Conservation (phyloP, 2,113 vertebrate species). For the human region DNA sequence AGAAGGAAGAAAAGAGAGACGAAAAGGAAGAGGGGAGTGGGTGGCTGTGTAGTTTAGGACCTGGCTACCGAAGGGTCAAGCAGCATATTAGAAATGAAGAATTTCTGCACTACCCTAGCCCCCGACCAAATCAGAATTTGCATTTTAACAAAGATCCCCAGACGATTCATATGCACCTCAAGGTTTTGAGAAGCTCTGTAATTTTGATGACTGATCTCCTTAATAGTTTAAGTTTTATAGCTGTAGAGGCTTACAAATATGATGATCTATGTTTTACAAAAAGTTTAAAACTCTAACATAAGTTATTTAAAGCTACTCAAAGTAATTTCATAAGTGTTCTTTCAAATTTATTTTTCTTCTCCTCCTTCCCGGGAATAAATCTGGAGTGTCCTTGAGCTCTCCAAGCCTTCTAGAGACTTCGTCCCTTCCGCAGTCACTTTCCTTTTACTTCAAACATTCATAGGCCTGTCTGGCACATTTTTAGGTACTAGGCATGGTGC, state of each 20-base stretch:
- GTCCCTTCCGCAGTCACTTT: background rate
- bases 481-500: background rate
- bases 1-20: background rate
- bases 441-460: background rate
- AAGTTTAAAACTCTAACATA: background rate
- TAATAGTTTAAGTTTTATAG: background rate
- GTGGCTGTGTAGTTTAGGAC: background rate
- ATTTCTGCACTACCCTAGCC: background rate
- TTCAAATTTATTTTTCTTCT: background rate
- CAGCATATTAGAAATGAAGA: background rate
- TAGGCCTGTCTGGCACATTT: background rate
- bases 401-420: background rate
- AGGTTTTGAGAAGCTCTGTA: background rate
- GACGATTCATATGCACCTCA: background rate
- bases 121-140: background rate
- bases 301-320: background rate
- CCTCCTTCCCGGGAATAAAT: background rate
- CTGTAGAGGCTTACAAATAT: background rate
- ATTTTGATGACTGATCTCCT: background rate
- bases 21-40: background rate
- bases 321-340: background rate
- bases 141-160: conserved; percentile 43
- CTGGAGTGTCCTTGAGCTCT: background rate
- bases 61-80: background rate
- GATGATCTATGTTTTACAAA: background rate